These are phyloP conservation scores for Dendrophyllia cribrosa DNA, from an alignment of 64 coral and sea anemone genomes.

Conservation along the genomic window DNA sequence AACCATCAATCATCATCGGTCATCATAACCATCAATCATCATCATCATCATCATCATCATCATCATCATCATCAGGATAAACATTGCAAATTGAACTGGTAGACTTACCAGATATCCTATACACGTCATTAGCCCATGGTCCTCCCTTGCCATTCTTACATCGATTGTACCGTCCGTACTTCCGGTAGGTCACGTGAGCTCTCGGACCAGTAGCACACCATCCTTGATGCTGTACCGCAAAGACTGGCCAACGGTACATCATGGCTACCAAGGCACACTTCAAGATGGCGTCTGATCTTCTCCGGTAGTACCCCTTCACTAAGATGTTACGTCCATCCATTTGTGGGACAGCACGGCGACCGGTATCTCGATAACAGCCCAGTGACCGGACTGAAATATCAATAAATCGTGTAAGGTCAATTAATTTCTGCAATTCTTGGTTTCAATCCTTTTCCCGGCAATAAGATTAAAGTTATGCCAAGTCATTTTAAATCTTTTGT, in stretches of 20 bases:
- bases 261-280: constrained; percentile 61
- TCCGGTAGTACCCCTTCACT: constrained; percentile 13
- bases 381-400: not conserved
- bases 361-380: constrained; percentile 52
- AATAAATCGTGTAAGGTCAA: not conserved
- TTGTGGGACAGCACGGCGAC: constrained; percentile 36
- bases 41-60: too few species aligned
- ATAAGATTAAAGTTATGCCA: too few species aligned
- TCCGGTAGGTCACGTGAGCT: constrained; percentile 71
- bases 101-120: constrained; percentile 49
- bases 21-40: too few species aligned
- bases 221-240: constrained; percentile 73
- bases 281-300: constrained; percentile 34
- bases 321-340: constrained; percentile 43
- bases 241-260: constrained; percentile 18
- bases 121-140: constrained; percentile 83
- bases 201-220: constrained; percentile 59
- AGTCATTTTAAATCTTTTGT: too few species aligned
- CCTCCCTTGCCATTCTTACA: constrained; percentile 75
- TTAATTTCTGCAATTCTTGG: not conserved
- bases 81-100: too few species aligned
- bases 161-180: constrained; percentile 54
- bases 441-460: too few species aligned
- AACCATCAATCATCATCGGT: too few species aligned
- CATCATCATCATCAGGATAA: too few species aligned